Evolutionary conservation across 2,888 invertebrate genomes (phyloP).

Genomic region (Megalurothrips usitatus): DNA sequence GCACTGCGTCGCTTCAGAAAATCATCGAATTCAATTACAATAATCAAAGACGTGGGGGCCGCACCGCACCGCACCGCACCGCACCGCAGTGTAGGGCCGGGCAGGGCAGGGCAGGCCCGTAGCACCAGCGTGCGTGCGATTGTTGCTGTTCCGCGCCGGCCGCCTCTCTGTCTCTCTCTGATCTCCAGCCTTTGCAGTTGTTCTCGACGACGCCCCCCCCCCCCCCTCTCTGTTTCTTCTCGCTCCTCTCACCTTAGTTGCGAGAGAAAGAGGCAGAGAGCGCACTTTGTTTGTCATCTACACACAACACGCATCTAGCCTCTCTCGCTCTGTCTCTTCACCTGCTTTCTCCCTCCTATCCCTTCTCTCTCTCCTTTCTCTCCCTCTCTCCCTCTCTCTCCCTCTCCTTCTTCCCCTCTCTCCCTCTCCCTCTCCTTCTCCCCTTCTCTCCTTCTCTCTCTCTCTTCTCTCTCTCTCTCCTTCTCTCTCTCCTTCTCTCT

Average conservation of each 20-base stretch:
- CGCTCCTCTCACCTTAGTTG: no score
- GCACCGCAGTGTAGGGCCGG: background rate
- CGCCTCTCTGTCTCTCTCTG: background rate
- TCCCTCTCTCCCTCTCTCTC: background rate
- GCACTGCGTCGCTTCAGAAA: background rate
- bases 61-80: background rate
- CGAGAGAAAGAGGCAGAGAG: no score
- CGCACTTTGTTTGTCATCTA: no score
- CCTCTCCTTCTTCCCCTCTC: background rate
- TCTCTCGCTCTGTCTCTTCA: no score
- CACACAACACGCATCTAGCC: no score
- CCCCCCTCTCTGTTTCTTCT: background rate
- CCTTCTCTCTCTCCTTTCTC: background rate
- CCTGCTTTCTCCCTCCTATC: no score
- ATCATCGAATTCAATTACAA: constrained; percentile 25
- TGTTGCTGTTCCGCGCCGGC: background rate
- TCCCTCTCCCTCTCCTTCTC: background rate
- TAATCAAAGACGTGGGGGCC: background rate
- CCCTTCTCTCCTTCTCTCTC: background rate
- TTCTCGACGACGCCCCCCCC: background rate
- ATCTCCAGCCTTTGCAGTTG: background rate
- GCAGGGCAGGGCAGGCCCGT: background rate
- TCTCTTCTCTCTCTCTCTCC: no score
- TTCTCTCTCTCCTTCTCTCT: no score
- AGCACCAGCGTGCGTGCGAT: constrained; percentile 14